Evolutionary conservation across 2,888 invertebrate species (phyloP), one percentile per base, ranked within the genome.

Genomic region (Parnassius glacialis): DNA sequence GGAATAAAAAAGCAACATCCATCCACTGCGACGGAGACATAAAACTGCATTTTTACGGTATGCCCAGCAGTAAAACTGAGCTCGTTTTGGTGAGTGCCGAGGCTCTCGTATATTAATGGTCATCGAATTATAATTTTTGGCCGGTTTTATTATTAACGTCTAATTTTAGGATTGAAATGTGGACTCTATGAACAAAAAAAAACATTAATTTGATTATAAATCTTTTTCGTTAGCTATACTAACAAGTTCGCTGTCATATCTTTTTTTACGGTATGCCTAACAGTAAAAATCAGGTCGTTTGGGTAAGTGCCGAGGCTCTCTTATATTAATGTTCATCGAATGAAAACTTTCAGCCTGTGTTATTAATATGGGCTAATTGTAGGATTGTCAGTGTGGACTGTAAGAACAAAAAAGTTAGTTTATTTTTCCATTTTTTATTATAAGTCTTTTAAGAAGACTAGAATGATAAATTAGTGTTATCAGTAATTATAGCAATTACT

Each of bases 41-140:
- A 84, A 86, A 85, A 80, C 76, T 81, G 81, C 81, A 81, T 74
- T 81, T 84, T 80, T 83, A 79, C 74, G 75, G 74, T 69, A 62
- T 69, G 68, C 61, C 68, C 69, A 72, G 73, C 69, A 72, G 74
- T 80, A 65, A 83, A 81, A 73, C 68, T 71, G 62, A 68, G 69
- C 79, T 78, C 74, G 73, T 75, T 72, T 67, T 64, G 65, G 68
- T 73, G 69, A 75, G 74, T 72, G 77, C 75, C 68, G 64, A 68
- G 68, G 66, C 67, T 62, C 57, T 66, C 59, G 59, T 59, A 67
- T 71, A 72, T 75, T 68, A 70, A 65, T 68, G 64, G 58, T 59
- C 57, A 34, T 50, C 48, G 52, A 55, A 60, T 55, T 58, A 55
- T 47, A 55, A 61, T 57, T 61, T 60, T 16, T 34, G 48, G 48